Base-by-base conservation (phyloP, 1,140 invertebrate genomes). In the Homalodisca vitripennis region DNA sequence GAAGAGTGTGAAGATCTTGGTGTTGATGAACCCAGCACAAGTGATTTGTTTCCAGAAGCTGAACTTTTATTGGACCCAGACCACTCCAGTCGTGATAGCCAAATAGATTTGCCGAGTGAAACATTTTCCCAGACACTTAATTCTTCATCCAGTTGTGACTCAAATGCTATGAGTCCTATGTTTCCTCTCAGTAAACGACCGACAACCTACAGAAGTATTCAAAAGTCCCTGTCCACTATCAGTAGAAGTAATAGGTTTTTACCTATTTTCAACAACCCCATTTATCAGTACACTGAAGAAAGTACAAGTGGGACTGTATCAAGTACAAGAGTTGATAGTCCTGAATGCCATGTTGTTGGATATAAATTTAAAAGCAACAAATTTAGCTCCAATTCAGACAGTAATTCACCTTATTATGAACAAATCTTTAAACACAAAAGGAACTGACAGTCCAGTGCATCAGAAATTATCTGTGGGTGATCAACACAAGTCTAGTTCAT, bases 1-100 rank as follows among this genome's bases (percentile, higher is more conserved):
- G 89, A 91, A 74, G 89, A 92, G 75, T 90, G 88, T 76, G 88
- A 90, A 74, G 89, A 91, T 76, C 78, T 91, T 1, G 89, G 89
- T 14, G 89, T 92, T 12, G 89, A 90, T 71, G 89, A 89, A 46
- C 89, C 89, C 0, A 90, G 88, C 51, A 88, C 89, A 0, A 89
- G 88, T 68, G 90, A 92, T 74, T 78, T 91, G 29, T 91, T 91
- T 77, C 90, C 90, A 1, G 89, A 91, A 71, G 89, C 89, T 0
- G 89, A 91, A 74, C 74, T 90, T 31, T 76, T 90, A 22, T 88
- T 91, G 72, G 87, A 87, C 71, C 79, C 80, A 0, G 84, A 84
- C 74, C 81, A 82, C 55, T 83, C 83, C n/a, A 72, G 70, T 69
- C 66, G 66, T 41, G 73, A 74, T 32, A 72, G 71, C 63, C 46